Base-by-base conservation (phyloP, 37 sponge, comb jelly and placozoan species). In the Haliclona indistincta region DNA sequence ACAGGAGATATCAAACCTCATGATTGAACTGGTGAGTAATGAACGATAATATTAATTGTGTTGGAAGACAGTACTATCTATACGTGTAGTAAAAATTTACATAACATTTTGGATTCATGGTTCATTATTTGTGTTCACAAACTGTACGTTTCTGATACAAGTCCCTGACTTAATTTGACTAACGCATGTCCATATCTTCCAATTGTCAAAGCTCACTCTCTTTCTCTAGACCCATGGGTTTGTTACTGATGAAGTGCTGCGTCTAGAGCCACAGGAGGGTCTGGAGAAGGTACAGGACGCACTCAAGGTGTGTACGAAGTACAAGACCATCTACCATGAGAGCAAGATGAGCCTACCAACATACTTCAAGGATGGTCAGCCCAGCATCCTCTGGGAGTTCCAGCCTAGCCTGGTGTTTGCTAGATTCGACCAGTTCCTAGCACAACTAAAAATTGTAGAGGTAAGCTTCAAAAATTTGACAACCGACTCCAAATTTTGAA, bases 261-360 rank as follows among this genome's bases (percentile, higher is more conserved):
- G 78, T 29, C 74, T 81, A 56, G 99, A 97, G 56, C 70, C 89
- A 1, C 96, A 94, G 60, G 99, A 97, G 42, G 95, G 93, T 0
- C 68, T 92, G 28, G 93, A 88, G 78, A 91, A 88, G 68, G 73
- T 97, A 43, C 26, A 64, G 42, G 91, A 92, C 29, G 86, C 90
- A n/a, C 38, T 86, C 42, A 86, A 84, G 36, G 76, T 87, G 26
- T 92, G 96, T 73, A 63, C 64, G 44, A 30, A 36, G 32, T 94
- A 74, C 88, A 86, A 78, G 76, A 34, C 52, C 0, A 34, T 26
- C 37, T 96, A 74, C 55, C 53, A 43, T 4, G 72, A 76, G 39
- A 79, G 68, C 51, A 86, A 73, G 47, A 73, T 38, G 56, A 76
- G 15, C 20, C 68, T 96, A 20, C 45, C 61, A 8, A 39, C 44